Percentiles rank a stretch among this genome's conserved stretches.
Conservation (phyloP, 1,140 invertebrate genomes). For the Campoletis sonorensis region DNA sequence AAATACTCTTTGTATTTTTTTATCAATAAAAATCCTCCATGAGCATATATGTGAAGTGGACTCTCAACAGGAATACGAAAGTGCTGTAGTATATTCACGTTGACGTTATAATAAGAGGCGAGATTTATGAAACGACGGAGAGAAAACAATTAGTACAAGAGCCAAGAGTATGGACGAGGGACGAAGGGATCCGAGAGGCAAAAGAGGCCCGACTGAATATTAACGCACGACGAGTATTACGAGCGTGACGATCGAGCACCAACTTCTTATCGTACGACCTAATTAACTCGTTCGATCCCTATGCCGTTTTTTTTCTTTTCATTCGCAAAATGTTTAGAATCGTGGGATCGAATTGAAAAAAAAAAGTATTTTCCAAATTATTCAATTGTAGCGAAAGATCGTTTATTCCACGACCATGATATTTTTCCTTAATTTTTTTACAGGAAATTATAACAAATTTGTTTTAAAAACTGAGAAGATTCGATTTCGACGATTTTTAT, state of each 20-base stretch:
- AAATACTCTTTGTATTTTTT: no score
- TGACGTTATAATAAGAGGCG: conserved; percentile 45
- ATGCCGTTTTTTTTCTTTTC: neutral
- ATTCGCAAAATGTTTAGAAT: neutral
- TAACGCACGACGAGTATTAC: conserved; percentile 31
- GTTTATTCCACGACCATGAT: neutral
- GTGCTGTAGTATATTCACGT: conserved; percentile 37
- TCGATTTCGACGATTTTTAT: no score
- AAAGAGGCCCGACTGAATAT: conserved; percentile 3
- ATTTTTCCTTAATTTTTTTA: no score
- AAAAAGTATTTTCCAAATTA: no score
- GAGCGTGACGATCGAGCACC: conserved; percentile 9
- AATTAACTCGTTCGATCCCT: conserved; percentile 30
- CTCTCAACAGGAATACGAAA: neutral
- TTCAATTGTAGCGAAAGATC: neutral
- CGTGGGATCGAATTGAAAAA: neutral
- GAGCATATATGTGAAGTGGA: neutral
- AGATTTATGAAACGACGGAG: conserved; percentile 45
- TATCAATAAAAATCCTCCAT: neutral
- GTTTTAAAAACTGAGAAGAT: no score
- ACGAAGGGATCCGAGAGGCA: neutral
- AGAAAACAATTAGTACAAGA: conserved; percentile 41
- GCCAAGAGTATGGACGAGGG: neutral
- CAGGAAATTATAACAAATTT: no score
- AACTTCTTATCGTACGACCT: conserved; percentile 39